phyloP scores from a whole-genome alignment of 2,888 invertebrate genomes.

The Agrotis puta region DNA sequence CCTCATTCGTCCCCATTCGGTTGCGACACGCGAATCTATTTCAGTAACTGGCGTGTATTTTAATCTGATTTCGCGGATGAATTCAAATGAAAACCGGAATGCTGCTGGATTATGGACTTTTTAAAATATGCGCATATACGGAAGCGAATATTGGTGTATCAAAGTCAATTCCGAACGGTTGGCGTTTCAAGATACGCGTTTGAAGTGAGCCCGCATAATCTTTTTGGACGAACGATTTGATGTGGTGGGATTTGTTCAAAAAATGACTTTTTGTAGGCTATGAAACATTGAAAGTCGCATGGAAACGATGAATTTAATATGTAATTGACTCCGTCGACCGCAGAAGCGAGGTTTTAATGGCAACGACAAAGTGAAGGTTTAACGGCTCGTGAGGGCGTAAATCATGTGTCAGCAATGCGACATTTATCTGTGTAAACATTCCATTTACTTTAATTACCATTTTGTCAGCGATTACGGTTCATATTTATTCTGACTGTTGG shows the following conservation, averaged over 20 bases:
- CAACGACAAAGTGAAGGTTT: constrained; percentile 52
- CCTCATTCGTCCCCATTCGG: constrained; percentile 73
- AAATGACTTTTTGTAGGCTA: constrained; percentile 52
- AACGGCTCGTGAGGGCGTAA: constrained; percentile 21
- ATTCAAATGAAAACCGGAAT: constrained; percentile 57
- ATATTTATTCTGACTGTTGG: neutral
- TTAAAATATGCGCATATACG: constrained; percentile 52
- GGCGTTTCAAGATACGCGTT: constrained; percentile 59
- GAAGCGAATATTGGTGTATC: constrained; percentile 45
- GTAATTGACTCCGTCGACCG: constrained; percentile 55
- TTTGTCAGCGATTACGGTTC: neutral
- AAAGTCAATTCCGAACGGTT: constrained; percentile 61
- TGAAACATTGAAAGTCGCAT: constrained; percentile 61
- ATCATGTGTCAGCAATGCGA: constrained; percentile 10
- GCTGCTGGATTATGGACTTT: constrained; percentile 44
- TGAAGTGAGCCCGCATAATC: constrained; percentile 60
- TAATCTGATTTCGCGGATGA: constrained; percentile 69
- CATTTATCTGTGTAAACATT: constrained; percentile 19
- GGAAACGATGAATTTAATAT: constrained; percentile 47
- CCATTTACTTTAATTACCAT: constrained; percentile 23
- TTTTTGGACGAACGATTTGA: constrained; percentile 57
- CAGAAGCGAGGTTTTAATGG: constrained; percentile 59
- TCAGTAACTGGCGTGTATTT: constrained; percentile 70
- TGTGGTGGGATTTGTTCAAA: constrained; percentile 66
- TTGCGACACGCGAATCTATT: constrained; percentile 71